Evolutionary conservation across 1,140 invertebrate genomes (phyloP).

Genomic region (Pararge aegeria): DNA sequence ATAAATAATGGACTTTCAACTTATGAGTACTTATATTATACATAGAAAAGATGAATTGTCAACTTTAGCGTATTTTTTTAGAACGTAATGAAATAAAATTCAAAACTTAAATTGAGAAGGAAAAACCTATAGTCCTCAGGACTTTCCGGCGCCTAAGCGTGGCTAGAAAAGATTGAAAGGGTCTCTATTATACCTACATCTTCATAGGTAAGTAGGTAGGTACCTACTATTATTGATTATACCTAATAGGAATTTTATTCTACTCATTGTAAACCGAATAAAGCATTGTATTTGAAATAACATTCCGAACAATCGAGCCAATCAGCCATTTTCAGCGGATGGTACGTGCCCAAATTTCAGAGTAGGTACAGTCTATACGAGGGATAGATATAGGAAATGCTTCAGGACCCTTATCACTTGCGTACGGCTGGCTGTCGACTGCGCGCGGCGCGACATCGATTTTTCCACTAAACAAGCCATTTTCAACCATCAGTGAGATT

Average conservation of each 20-base stretch:
- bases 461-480: constrained; percentile 73
- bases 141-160: too few species aligned
- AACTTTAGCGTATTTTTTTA: too few species aligned
- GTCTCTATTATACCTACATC: too few species aligned
- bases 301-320: constrained; percentile 32
- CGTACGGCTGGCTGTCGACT: constrained; percentile 48
- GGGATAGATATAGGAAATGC: constrained; percentile 26
- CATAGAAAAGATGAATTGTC: too few species aligned
- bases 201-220: not conserved
- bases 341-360: constrained; percentile 43
- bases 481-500: constrained; percentile 63
- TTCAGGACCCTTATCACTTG: constrained; percentile 60
- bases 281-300: constrained; percentile 26
- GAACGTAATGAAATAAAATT: too few species aligned
- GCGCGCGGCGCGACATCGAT: constrained; percentile 74
- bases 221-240: not conserved
- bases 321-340: constrained; percentile 36
- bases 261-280: not conserved
- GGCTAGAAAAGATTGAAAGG: too few species aligned
- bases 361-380: constrained; percentile 26
- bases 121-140: too few species aligned
- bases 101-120: too few species aligned
- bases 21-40: too few species aligned
- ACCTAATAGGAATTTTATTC: constrained; percentile 9
- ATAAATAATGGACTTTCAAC: too few species aligned